Conservation (phyloP, 2,113 vertebrate species). For the Planiliza haematocheilus region DNA sequence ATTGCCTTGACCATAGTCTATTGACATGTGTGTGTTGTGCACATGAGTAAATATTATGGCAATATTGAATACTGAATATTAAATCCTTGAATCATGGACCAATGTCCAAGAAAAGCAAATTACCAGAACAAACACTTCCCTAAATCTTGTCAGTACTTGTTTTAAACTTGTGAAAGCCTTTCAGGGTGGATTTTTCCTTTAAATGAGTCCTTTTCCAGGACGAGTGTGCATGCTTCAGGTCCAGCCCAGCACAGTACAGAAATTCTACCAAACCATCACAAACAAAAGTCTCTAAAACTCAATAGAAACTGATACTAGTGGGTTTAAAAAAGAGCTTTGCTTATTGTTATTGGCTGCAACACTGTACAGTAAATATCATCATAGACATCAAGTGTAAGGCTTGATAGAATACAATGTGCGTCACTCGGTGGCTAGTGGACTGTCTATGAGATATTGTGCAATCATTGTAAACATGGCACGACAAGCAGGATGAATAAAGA, state of each 20-base stretch:
- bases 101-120: too few relatives aligned
- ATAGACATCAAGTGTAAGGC: slow-evolving; percentile 62
- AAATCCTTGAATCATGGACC: too few relatives aligned
- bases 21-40: too few relatives aligned
- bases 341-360: slow-evolving; percentile 46
- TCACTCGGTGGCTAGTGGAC: slow-evolving; percentile 27
- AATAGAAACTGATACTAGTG: slow-evolving; percentile 38
- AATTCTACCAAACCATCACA: slow-evolving; percentile 53
- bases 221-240: slow-evolving; percentile 69
- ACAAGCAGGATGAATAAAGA: slow-evolving; percentile 59
- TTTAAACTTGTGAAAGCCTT: slow-evolving; percentile 18
- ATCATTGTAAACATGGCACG: slow-evolving; percentile 53
- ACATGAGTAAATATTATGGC: too few relatives aligned
- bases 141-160: background rate
- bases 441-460: slow-evolving; percentile 47
- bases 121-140: too few relatives aligned
- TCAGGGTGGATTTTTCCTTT: slow-evolving; percentile 59
- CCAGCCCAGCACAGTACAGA: slow-evolving; percentile 67
- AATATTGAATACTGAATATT: too few relatives aligned
- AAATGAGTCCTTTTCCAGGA: slow-evolving; percentile 31
- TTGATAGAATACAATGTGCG: slow-evolving; percentile 36
- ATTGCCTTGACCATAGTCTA: too few relatives aligned
- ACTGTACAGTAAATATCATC: slow-evolving; percentile 64
- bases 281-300: slow-evolving; percentile 60
- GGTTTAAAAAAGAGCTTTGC: slow-evolving; percentile 48